Percentiles rank a stretch among this genome's conserved stretches.
Conservation (phyloP, 2,888 invertebrate species). For the Apoda limacodes region DNA sequence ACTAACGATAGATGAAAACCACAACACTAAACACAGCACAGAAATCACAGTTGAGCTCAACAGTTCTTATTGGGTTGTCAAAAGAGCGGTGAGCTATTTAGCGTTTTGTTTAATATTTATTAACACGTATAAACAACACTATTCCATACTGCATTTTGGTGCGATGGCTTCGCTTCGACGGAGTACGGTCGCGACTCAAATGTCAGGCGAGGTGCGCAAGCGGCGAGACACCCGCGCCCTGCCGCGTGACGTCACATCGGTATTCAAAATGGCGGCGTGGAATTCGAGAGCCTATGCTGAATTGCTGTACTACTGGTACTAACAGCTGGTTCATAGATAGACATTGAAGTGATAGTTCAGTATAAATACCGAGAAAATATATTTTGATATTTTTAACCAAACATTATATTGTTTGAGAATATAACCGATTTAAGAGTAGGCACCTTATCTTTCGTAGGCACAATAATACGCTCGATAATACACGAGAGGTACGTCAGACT, state of each 20-base stretch:
- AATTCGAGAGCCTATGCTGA: conserved; percentile 68
- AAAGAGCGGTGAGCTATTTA: conserved; percentile 59
- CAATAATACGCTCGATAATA: no score
- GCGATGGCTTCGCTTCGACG: conserved; percentile 56
- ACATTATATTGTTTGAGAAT: no score
- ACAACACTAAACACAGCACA: conserved; percentile 58
- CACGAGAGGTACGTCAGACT: no score
- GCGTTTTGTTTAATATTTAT: conserved; percentile 35
- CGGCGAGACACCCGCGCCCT: conserved; percentile 36
- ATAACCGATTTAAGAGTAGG: no score
- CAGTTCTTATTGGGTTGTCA: conserved; percentile 44
- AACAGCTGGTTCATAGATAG: no score
- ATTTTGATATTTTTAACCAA: no score
- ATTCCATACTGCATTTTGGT: conserved; percentile 58
- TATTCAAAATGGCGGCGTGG: conserved; percentile 67
- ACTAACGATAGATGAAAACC: conserved; percentile 50
- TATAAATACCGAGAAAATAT: no score
- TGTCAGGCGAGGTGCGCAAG: conserved; percentile 46
- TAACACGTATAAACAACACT: conserved; percentile 45
- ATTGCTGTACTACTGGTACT: no score
- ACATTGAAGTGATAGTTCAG: no score
- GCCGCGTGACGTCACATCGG: conserved; percentile 63
- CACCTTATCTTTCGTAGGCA: no score
- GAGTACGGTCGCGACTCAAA: conserved; percentile 53
- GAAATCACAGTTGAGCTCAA: conserved; percentile 36